Evolutionary conservation across 1,140 invertebrate genomes (phyloP).

Genomic region (Cyphomyrmex costatus): DNA sequence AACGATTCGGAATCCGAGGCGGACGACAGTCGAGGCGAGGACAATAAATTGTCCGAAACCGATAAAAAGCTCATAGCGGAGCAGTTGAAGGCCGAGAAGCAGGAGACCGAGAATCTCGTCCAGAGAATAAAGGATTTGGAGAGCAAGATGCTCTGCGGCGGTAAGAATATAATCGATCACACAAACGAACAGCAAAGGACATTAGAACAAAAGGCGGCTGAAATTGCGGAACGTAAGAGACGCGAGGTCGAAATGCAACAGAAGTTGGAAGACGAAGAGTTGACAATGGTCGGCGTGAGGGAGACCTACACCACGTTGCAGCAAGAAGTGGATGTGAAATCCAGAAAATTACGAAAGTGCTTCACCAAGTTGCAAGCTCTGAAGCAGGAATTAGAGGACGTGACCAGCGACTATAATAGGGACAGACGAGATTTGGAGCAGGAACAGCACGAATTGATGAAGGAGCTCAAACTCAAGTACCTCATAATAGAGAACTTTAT

Average conservation of each 20-base stretch:
- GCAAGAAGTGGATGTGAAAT: conserved; percentile 97
- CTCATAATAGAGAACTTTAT: conserved; percentile 99
- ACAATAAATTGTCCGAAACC: conserved; percentile 87
- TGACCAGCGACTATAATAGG: conserved; percentile 93
- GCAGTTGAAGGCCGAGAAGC: conserved; percentile 89
- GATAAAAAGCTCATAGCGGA: conserved; percentile 90
- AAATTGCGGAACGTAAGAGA: conserved; percentile 94
- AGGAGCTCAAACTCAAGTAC: conserved; percentile 92
- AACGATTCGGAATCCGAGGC: conserved; percentile 84
- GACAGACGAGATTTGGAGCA: conserved; percentile 94
- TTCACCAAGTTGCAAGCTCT: conserved; percentile 85
- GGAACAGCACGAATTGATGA: conserved; percentile 92
- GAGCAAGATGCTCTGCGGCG: conserved; percentile 98
- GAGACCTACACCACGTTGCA: conserved; percentile 97
- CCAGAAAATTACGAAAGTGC: conserved; percentile 92
- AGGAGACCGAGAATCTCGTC: conserved; percentile 91
- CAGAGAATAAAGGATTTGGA: conserved; percentile 96
- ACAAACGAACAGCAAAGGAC: conserved; percentile 97
- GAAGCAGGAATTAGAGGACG: conserved; percentile 92
- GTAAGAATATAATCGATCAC: conserved; percentile 99
- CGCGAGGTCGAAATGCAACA: conserved; percentile 95
- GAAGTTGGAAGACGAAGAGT: conserved; percentile 95
- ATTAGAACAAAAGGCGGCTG: conserved; percentile 95
- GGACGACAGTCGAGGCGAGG: conserved; percentile 85
- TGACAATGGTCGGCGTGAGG: conserved; percentile 96